Conservation (phyloP, 2,888 invertebrate genomes). For the Protophormia terraenovae region DNA sequence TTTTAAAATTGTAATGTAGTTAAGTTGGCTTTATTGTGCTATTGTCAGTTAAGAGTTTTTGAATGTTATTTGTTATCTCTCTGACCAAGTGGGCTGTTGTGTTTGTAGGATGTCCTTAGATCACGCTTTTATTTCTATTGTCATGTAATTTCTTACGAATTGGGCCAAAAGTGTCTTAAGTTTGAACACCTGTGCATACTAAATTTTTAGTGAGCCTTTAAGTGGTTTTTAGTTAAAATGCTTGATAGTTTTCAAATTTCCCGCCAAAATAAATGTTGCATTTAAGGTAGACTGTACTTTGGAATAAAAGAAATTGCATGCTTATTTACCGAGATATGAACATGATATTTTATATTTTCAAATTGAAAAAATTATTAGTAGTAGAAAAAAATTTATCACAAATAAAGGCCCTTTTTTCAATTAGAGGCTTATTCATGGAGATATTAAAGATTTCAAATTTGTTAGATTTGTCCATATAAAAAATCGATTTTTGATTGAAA, state of each 20-base stretch:
- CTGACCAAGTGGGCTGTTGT: not conserved
- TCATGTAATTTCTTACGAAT: not conserved
- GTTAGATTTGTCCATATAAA: no score
- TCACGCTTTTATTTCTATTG: not conserved
- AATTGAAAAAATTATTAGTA: no score
- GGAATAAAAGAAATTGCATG: no score
- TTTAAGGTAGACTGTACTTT: no score
- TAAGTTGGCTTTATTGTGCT: not conserved
- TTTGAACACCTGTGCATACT: not conserved
- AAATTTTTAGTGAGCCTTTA: not conserved
- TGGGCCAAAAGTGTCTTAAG: not conserved
- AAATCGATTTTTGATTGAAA: no score
- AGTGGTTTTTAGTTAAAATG: not conserved
- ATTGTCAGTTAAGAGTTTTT: not conserved
- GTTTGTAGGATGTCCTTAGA: not conserved
- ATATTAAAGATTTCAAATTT: no score
- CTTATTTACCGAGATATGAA: no score
- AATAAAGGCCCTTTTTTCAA: no score
- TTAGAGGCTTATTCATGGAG: no score
- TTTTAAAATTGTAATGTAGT: not conserved
- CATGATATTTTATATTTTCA: no score
- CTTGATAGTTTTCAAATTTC: not conserved
- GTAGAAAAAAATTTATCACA: no score
- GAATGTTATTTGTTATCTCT: not conserved
- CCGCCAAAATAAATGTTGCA: not conserved